Evolutionary conservation across 2,797 vertebrate genomes (phyloP).

Genomic region (Tarsius wallacei): DNA sequence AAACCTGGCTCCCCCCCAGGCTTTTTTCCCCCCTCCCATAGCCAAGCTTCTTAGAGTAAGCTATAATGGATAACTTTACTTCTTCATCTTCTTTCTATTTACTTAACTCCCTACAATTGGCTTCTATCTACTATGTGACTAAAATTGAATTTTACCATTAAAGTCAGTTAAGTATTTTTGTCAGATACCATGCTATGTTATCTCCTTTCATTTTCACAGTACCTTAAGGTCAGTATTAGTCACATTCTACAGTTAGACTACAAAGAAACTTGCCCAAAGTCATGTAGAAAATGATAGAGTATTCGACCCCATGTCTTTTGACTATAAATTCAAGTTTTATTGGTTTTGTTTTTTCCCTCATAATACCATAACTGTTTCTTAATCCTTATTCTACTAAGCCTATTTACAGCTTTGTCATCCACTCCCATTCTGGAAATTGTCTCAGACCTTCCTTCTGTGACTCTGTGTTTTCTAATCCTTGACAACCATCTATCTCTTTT

Average conservation of each 20-base stretch:
- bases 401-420: conserved; percentile 7
- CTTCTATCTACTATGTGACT: too few relatives aligned
- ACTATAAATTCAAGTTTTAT: conserved; percentile 44
- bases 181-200: neutral
- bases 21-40: neutral
- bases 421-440: conserved; percentile 34
- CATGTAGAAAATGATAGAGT: neutral
- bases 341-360: neutral
- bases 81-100: neutral
- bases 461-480: conserved; percentile 28
- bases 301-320: neutral
- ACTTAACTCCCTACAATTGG: too few relatives aligned
- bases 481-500: neutral
- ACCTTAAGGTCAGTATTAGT: neutral
- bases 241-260: neutral
- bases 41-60: neutral
- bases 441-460: neutral
- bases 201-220: conserved; percentile 35
- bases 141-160: too few relatives aligned
- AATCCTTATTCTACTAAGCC: neutral
- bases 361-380: neutral
- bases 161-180: neutral
- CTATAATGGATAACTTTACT: neutral
- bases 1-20: neutral
- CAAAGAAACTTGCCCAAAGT: neutral